Percentiles rank a stretch among this genome's conserved stretches.
Conservation (phyloP, 2,888 invertebrate species). For the Eledone cirrhosa region DNA sequence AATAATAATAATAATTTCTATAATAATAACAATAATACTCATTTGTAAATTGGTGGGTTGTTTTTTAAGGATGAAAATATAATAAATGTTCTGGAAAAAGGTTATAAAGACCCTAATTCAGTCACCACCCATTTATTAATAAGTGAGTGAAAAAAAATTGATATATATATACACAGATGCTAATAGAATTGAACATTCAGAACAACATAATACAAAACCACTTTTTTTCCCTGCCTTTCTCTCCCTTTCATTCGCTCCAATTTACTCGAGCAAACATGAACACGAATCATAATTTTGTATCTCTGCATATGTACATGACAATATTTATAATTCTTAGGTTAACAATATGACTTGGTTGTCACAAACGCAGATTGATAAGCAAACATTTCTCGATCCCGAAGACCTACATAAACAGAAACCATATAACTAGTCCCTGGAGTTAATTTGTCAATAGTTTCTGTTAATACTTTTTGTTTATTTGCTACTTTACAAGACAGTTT, state of each 20-base stretch:
- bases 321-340: background rate
- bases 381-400: constrained; percentile 50
- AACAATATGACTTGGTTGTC: constrained; percentile 50
- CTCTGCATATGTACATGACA: background rate
- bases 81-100: too few relatives aligned
- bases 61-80: too few relatives aligned
- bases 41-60: too few relatives aligned
- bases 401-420: constrained; percentile 61
- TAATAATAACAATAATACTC: too few relatives aligned
- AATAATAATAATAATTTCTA: too few relatives aligned
- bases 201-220: background rate
- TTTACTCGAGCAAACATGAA: background rate
- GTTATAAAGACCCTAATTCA: too few relatives aligned
- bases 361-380: constrained; percentile 58
- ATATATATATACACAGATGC: background rate
- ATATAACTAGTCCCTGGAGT: constrained; percentile 55
- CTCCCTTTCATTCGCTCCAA: background rate
- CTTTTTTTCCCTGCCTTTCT: background rate
- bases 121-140: too few relatives aligned
- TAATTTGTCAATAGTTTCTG: constrained; percentile 56
- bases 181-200: background rate
- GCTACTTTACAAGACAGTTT: constrained; percentile 34
- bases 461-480: constrained; percentile 43
- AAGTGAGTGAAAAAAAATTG: too few relatives aligned
- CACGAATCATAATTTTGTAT: background rate